Evolutionary conservation across 2,888 invertebrate species (phyloP).

Genomic region (Lissonota sp.): DNA sequence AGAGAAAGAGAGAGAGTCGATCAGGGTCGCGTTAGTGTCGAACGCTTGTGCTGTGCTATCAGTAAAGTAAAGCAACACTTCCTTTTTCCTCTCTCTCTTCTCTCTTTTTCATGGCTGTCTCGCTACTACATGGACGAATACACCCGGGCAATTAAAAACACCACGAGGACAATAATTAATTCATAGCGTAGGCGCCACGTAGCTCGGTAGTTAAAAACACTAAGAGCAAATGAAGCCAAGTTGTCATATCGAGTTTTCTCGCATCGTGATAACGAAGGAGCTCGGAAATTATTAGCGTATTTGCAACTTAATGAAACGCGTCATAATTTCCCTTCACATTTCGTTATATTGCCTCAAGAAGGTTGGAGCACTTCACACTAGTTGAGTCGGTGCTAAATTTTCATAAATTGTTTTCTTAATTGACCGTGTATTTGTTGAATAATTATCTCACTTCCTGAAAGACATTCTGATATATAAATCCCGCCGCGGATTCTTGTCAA

Average conservation of each 20-base stretch:
- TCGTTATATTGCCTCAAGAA: conserved; percentile 12
- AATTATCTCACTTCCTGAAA: neutral
- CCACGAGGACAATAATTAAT: conserved; percentile 77
- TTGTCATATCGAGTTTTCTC: too few relatives aligned
- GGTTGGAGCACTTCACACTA: too few relatives aligned
- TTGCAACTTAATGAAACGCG: conserved; percentile 83
- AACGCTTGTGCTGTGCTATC: conserved; percentile 48
- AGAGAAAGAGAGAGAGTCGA: conserved; percentile 28
- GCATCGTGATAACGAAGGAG: conserved; percentile 60
- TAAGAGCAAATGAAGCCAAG: conserved; percentile 28
- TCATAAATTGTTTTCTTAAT: too few relatives aligned
- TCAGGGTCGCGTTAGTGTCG: conserved; percentile 51
- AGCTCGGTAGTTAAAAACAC: conserved; percentile 78
- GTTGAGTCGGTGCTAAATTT: too few relatives aligned
- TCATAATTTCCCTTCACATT: conserved; percentile 73
- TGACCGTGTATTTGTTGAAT: too few relatives aligned
- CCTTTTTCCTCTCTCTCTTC: conserved; percentile 7
- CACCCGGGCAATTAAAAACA: conserved; percentile 80
- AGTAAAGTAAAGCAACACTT: conserved; percentile 5
- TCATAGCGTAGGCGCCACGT: conserved; percentile 77
- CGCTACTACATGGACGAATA: conserved; percentile 25
- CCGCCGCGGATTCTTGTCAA: conserved; percentile 16
- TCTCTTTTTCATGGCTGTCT: conserved; percentile 5
- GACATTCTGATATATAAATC: neutral
- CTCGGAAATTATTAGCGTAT: conserved; percentile 81